phyloP scores from a whole-genome alignment of 2,113 vertebrate species.

The Dasyornis broadbenti region DNA sequence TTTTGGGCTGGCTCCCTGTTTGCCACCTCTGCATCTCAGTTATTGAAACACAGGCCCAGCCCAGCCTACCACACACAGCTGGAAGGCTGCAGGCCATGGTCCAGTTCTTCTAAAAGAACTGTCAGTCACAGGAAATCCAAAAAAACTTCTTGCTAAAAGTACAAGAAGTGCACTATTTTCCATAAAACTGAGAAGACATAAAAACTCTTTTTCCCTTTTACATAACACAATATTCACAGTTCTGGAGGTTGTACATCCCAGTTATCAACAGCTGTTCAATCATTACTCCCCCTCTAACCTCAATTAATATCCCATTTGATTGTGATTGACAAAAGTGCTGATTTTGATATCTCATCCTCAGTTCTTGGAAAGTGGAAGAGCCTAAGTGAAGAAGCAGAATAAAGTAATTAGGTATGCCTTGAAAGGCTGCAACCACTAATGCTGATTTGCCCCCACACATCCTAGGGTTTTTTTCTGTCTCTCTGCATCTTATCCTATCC shows the following conservation, averaged over 20 bases:
- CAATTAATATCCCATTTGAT: constrained; percentile 11
- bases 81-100: neutral
- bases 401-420: neutral
- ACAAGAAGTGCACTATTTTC: neutral
- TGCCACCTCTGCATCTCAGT: neutral
- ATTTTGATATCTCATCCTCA: neutral
- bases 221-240: neutral
- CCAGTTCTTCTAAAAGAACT: neutral
- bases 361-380: neutral
- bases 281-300: neutral
- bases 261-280: neutral
- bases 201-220: neutral
- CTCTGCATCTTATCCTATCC: neutral
- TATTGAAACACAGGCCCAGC: neutral
- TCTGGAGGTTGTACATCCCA: neutral
- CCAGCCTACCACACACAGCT: neutral
- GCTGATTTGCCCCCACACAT: neutral
- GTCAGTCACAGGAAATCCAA: neutral
- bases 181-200: neutral
- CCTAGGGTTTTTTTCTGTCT: neutral
- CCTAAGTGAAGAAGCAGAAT: neutral
- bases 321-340: neutral
- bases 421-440: neutral
- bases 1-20: neutral
- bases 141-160: neutral